A percentile compares a stretch with the other conserved stretches of the same genome.
phyloP scores from a whole-genome alignment of 1,140 invertebrate genomes.

The Dreissena rostriformis region DNA sequence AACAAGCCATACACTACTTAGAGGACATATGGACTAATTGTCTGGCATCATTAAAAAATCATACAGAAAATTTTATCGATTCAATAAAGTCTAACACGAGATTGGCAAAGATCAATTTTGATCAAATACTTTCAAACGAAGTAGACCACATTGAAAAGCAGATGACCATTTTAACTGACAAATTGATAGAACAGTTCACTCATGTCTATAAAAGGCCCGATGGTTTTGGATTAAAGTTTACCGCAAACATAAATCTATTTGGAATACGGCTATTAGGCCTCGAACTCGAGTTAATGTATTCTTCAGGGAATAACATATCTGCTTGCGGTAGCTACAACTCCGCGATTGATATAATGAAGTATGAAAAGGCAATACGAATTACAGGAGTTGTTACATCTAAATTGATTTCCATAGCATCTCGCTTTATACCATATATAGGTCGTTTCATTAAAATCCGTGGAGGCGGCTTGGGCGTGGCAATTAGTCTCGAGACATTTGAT shows the following conservation, averaged over 20 bases:
- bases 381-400: neutral
- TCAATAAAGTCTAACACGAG: neutral
- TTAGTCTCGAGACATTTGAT: neutral
- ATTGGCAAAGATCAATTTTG: neutral
- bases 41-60: neutral
- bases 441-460: neutral
- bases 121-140: neutral
- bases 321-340: neutral
- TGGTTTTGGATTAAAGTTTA: neutral
- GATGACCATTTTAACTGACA: neutral
- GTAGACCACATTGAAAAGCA: neutral
- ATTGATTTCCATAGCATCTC: too few relatives aligned
- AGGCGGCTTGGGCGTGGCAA: constrained; percentile 11
- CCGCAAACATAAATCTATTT: neutral
- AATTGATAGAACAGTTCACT: neutral
- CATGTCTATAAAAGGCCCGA: neutral
- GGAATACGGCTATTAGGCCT: neutral
- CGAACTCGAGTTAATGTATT: neutral
- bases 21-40: neutral
- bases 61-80: neutral
- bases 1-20: too few relatives aligned
- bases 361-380: constrained; percentile 20
- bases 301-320: neutral
- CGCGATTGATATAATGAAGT: neutral
- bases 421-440: neutral